phyloP scores from a whole-genome alignment of 2,113 vertebrate genomes.

The Brachirus orientalis region DNA sequence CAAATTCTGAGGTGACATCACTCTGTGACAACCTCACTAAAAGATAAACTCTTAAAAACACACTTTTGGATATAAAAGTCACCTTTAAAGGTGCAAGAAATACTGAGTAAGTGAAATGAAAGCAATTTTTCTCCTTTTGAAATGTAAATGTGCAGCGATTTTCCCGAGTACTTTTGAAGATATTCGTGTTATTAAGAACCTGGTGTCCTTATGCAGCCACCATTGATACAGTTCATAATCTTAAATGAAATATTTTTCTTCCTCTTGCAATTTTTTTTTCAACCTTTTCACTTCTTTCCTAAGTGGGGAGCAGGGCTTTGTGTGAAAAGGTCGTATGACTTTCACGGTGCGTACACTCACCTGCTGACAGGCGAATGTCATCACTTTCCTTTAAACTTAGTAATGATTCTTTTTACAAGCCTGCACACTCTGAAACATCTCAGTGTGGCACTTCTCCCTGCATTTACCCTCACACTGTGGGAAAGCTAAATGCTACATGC shows the following conservation, averaged over 20 bases:
- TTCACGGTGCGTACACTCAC: constrained; percentile 56
- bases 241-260: constrained; percentile 77
- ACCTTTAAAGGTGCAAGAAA: constrained; percentile 57
- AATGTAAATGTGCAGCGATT: constrained; percentile 81
- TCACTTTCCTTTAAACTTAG: constrained; percentile 58
- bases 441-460: constrained; percentile 4
- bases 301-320: constrained; percentile 69
- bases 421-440: constrained; percentile 32
- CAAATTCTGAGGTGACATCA: constrained; percentile 69
- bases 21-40: constrained; percentile 63
- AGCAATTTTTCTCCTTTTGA: constrained; percentile 82
- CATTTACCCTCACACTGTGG: constrained; percentile 19
- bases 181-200: constrained; percentile 80
- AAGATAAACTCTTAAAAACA: constrained; percentile 75
- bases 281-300: constrained; percentile 59
- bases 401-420: constrained; percentile 56
- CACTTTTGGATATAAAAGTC: constrained; percentile 76
- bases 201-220: constrained; percentile 71
- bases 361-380: constrained; percentile 69
- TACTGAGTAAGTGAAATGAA: constrained; percentile 77
- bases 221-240: constrained; percentile 79
- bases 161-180: constrained; percentile 81
- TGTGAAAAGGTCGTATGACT: constrained; percentile 71
- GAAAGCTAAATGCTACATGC: constrained; percentile 15
- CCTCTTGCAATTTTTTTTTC: constrained; percentile 63